Conservation (phyloP, 2,113 vertebrate genomes). For the Suncus etruscus region DNA sequence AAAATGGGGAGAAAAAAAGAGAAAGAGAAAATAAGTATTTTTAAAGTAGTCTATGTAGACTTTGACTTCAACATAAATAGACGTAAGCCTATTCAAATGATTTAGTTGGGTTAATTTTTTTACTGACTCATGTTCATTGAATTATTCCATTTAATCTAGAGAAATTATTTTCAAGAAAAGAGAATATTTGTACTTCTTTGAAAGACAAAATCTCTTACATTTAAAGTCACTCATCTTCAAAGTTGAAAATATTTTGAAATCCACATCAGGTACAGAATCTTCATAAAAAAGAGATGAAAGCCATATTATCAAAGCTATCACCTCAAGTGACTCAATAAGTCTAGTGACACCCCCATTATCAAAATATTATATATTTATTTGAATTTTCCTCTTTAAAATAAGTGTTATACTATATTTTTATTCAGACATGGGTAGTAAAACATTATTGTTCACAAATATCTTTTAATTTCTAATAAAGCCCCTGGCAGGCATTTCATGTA, state of each 20-base stretch:
- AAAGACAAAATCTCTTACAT: constrained; percentile 54
- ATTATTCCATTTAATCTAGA: constrained; percentile 87
- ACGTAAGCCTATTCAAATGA: constrained; percentile 92
- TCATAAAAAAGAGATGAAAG: constrained; percentile 14
- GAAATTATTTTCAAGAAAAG: constrained; percentile 91
- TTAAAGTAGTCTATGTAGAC: constrained; percentile 80
- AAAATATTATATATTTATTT: not conserved
- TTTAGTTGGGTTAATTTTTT: constrained; percentile 86
- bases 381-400: constrained; percentile 10
- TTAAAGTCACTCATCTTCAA: constrained; percentile 75
- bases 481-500: not conserved
- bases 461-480: not conserved
- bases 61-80: constrained; percentile 93
- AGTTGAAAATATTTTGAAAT: constrained; percentile 77
- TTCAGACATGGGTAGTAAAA: not conserved
- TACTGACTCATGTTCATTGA: constrained; percentile 92
- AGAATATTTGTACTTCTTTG: constrained; percentile 88
- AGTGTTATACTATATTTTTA: not conserved
- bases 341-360: not conserved
- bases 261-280: constrained; percentile 28
- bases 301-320: not conserved
- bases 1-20: constrained; percentile 83
- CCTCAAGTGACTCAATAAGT: not conserved
- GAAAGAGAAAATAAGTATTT: constrained; percentile 83
- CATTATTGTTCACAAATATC: constrained; percentile 7